Evolutionary conservation across 2,888 invertebrate species (phyloP), one percentile per base, ranked within the genome.

Genomic region (Barypeithes pellucidus): DNA sequence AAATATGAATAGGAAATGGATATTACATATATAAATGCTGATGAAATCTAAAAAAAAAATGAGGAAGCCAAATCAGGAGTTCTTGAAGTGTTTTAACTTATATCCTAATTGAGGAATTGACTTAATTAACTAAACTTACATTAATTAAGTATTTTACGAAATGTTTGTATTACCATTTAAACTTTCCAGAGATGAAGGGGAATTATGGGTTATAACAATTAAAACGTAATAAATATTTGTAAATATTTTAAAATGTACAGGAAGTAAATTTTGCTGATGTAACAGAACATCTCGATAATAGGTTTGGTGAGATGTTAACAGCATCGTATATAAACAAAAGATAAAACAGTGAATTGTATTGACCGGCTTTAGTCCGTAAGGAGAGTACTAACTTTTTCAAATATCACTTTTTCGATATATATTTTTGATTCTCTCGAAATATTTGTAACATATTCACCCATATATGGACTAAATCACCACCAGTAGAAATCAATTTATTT

Each of bases 231-330:
- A 57, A 57, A 57, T 57, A 57, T 57, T 57, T 57, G 54, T 57
- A 57, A 57, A 57, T 57, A 33, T 57, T 5, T 57, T 52, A 57
- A 5, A 57, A 24, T 57, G 18, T 57, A 57, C 33, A 57, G 54
- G 54, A 57, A 57, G 54, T 57, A 29, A 33, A 33, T 18, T 57
- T 33, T 57, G 54, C 54, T 57, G 16, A 57, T 57, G 24, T 33
- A 57, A 57, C 54, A 57, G 33, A 57, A 57, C 54, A 57, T 57
- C 33, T 57, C 33, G 16, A 57, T 57, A 57, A 57, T 33, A 57
- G 54, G 16, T 12, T 52, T 18, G 33, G 54, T 57, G 54, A 57
- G 33, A 57, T 57, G 33, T 14, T 57, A 57, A 33, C 33, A 16
- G 54, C 18, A 7, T n/a, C 33, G 33, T 33, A 16, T 57, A 14